Percentiles rank a stretch among this genome's conserved stretches.
These are phyloP conservation scores for Ceratotherium simum DNA, from an alignment of 2,113 vertebrate genomes.

Conservation along the genomic window DNA sequence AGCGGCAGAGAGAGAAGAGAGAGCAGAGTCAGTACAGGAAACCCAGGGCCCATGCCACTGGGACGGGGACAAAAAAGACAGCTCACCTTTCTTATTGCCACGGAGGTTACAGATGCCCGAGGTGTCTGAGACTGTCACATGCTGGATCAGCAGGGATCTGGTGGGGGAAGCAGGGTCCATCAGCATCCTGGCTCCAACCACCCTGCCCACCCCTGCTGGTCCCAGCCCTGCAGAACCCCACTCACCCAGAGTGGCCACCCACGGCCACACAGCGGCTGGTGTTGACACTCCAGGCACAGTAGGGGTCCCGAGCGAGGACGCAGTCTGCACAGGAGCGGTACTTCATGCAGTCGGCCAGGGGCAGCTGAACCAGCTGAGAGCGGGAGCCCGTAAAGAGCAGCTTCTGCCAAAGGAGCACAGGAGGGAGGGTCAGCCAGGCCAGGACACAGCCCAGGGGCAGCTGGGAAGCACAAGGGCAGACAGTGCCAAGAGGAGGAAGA, in stretches of 20 bases:
- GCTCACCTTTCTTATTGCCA: conserved; percentile 85
- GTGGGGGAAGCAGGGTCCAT: accelerated
- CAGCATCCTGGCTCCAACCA: background rate
- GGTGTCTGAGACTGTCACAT: conserved; percentile 78
- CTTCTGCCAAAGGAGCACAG: conserved; percentile 86
- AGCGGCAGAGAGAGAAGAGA: background rate
- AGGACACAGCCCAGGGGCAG: accelerated
- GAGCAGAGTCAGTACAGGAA: background rate
- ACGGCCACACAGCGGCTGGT: conserved; percentile 92
- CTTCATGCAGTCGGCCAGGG: conserved; percentile 94
- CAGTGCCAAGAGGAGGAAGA: background rate
- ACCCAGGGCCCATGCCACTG: background rate
- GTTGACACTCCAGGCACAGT: conserved; percentile 95
- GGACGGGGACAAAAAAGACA: background rate
- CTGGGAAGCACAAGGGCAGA: accelerated
- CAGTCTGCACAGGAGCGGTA: conserved; percentile 96
- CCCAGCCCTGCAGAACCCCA: conserved; percentile 70
- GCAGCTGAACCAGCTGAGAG: conserved; percentile 94
- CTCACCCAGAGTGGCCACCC: conserved; percentile 90
- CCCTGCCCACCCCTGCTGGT: background rate
- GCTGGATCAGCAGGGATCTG: conserved; percentile 87
- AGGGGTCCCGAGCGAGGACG: conserved; percentile 95
- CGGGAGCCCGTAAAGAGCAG: conserved; percentile 95
- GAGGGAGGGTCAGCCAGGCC: background rate
- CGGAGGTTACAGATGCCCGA: conserved; percentile 77